Base-by-base conservation (phyloP, 2,113 vertebrate species). In the Oenanthe oenanthe region DNA sequence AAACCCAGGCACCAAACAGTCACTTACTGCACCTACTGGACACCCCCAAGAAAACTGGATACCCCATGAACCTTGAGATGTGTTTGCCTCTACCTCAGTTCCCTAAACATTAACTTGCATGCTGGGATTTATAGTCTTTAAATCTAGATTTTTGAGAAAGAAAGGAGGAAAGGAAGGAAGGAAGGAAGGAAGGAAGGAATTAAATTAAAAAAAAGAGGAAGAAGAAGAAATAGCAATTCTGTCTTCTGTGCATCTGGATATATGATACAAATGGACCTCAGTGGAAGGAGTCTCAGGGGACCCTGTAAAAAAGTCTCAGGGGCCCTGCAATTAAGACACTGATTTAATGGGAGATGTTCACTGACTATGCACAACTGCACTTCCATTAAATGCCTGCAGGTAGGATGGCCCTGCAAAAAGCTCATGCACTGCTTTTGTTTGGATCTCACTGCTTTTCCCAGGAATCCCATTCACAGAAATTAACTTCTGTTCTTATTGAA, bases 381-480 rank as follows among this genome's bases (percentile, higher is more conserved):
- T 89, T 78, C 61, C 34, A 36, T 48, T 10, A 54, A 31, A 38
- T 66, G 20, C 38, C 32, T 66, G 25, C 26, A 83, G 42, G 50
- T 42, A 77, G 26, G 10, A 38, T 31, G 53, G 42, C 21, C 38
- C 56, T 51, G 38, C 4, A 70, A 80, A 86, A 61, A 66, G 15
- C 16, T n/a, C 36, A 2, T 15, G 25, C 17, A 5, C 53, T 84
- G 38, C 19, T 73, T 58, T 72, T 61, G 20, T 75, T 45, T 82
- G 45, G 29, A 53, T 58, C 22, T 43, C 34, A 0, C 51, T 57
- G 20, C 20, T 65, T 92, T 79, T 85, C 93, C 66, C 71, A 65
- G 61, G 61, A 79, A 90, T n/a, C 26, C 3, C 32, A 83, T 90
- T 90, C 85, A 77, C 21, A 84, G 60, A 77, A 70, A 90, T 80